A percentile compares a stretch with the other conserved stretches of the same genome.
Evolutionary conservation across 2,113 vertebrate genomes (phyloP).

Genomic region (Ailurus styani): DNA sequence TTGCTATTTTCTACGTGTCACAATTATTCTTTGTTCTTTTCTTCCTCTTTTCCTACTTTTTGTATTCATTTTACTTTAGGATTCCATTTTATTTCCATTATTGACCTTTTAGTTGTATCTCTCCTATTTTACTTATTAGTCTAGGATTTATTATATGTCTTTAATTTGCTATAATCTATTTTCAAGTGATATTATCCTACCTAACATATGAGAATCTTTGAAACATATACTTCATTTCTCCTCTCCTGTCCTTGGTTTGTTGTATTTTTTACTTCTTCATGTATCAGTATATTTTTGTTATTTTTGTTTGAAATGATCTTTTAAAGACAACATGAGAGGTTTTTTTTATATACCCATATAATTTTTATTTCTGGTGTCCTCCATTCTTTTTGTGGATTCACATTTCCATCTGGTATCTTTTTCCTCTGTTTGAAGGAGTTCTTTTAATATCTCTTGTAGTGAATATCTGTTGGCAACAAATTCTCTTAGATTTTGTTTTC

Average conservation of each 20-base stretch:
- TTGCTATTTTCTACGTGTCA: not conserved
- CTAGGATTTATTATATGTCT: not conserved
- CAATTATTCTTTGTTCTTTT: not conserved
- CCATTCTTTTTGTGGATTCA: not conserved
- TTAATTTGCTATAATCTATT: not conserved
- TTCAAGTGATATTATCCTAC: not conserved
- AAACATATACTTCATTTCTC: not conserved
- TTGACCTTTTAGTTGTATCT: not conserved
- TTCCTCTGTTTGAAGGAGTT: not conserved
- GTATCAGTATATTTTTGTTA: not conserved
- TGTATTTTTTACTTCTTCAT: not conserved
- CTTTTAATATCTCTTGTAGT: not conserved
- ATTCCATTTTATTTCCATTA: not conserved
- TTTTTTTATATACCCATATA: not conserved
- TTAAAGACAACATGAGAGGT: not conserved
- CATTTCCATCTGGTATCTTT: not conserved
- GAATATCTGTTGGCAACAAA: not conserved
- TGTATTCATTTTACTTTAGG: not conserved
- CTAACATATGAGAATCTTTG: not conserved
- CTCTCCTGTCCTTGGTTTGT: not conserved
- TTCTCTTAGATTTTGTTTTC: not conserved
- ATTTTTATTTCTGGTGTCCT: not conserved
- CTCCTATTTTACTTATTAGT: constrained; percentile 1
- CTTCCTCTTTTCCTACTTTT: not conserved
- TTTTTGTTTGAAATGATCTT: not conserved